phyloP scores from a whole-genome alignment of 2,888 invertebrate species.

The Branchellion lobata region DNA sequence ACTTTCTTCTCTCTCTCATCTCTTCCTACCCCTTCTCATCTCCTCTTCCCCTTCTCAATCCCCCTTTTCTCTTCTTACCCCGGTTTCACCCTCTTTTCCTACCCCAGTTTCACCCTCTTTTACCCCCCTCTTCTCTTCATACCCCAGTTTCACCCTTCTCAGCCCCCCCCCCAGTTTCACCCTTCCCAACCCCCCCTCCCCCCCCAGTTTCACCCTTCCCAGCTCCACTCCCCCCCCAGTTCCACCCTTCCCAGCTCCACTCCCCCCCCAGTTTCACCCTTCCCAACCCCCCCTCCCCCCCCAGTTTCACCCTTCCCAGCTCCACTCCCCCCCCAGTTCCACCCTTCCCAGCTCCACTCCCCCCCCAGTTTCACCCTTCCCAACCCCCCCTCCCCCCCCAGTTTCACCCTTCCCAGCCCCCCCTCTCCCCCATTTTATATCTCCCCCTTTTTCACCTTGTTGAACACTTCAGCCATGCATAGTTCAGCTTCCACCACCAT shows the following conservation, averaged over 20 bases:
- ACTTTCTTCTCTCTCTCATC: no score
- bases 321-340: not conserved
- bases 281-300: no score
- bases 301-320: no score
- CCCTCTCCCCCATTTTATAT: not conserved
- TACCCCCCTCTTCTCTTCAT: no score
- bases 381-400: not conserved
- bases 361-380: not conserved
- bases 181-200: not conserved
- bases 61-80: not conserved
- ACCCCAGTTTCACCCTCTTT: no score
- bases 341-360: not conserved
- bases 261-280: not conserved
- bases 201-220: no score
- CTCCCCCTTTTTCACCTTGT: slow-evolving; percentile 27
- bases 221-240: no score
- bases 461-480: slow-evolving; percentile 41
- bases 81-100: not conserved
- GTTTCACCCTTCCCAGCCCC: not conserved
- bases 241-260: not conserved
- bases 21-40: not conserved
- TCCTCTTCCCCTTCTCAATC: not conserved
- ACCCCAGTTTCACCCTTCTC: not conserved
- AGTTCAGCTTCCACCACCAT: slow-evolving; percentile 45
- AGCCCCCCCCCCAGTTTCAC: no score